phyloP scores from a whole-genome alignment of 2,113 vertebrate species.

The Centropus unirufus region DNA sequence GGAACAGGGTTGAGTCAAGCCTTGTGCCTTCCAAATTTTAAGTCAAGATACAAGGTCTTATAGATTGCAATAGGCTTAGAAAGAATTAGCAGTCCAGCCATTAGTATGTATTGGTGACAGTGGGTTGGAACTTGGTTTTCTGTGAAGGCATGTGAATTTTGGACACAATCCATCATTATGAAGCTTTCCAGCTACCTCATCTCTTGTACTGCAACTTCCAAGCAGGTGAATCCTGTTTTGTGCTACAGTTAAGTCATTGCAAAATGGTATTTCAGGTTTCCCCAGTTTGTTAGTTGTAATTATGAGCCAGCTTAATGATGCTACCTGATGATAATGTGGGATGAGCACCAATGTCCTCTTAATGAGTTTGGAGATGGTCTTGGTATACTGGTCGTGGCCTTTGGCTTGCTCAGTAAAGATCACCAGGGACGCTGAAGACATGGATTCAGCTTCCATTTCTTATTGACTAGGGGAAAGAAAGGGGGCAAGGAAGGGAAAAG shows the following conservation, averaged over 20 bases:
- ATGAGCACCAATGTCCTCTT: background rate
- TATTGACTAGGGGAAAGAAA: background rate
- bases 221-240: background rate
- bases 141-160: background rate
- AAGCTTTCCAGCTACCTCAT: background rate
- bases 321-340: background rate
- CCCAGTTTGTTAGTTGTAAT: background rate
- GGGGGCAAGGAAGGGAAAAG: background rate
- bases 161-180: background rate
- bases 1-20: background rate
- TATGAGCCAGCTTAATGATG: background rate
- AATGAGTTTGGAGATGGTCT: background rate
- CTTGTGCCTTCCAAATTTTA: background rate
- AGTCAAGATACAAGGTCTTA: background rate
- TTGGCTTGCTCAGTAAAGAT: background rate
- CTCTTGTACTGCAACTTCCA: background rate
- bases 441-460: background rate
- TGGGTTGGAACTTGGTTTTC: background rate
- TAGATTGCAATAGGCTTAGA: background rate
- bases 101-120: background rate
- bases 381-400: background rate
- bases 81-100: background rate
- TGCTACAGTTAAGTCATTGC: background rate
- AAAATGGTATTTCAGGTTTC: background rate
- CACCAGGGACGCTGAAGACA: background rate